Conservation (phyloP, 2,113 vertebrate genomes). For the Nannospalax galili region DNA sequence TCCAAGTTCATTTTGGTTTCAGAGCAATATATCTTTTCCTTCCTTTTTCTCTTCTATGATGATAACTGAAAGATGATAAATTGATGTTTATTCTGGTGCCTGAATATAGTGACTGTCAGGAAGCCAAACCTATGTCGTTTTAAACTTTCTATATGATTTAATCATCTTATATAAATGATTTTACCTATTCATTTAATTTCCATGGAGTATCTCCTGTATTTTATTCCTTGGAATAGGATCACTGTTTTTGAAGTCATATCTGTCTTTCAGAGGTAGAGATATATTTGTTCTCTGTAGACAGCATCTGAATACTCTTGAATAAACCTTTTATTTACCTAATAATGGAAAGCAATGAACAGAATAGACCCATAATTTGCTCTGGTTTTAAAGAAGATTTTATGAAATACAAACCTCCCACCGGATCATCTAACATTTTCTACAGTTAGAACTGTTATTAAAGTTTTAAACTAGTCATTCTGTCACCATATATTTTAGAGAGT, state of each 20-base stretch:
- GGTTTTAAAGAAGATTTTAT: not conserved
- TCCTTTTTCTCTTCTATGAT: not conserved
- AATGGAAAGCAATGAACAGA: not conserved
- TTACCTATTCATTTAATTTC: not conserved
- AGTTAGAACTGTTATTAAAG: not conserved
- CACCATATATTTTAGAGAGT: not conserved
- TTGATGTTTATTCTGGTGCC: not conserved
- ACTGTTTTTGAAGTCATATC: not conserved
- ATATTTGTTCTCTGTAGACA: not conserved
- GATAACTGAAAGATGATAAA: not conserved
- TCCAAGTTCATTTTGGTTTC: conserved; percentile 1
- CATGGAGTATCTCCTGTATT: not conserved
- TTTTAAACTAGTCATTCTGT: not conserved
- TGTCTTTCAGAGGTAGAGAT: not conserved
- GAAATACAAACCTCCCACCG: not conserved
- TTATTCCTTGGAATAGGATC: not conserved
- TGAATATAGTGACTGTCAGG: not conserved
- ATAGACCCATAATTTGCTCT: not conserved
- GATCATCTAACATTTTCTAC: not conserved
- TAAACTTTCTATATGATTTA: not conserved
- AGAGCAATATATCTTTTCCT: not conserved
- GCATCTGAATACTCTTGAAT: not conserved
- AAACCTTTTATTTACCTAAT: not conserved
- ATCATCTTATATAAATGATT: not conserved
- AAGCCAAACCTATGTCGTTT: not conserved